Evolutionary conservation across 2,888 invertebrate species (phyloP), one percentile per base, ranked within the genome.

Genomic region (Tryphoninae sp.): DNA sequence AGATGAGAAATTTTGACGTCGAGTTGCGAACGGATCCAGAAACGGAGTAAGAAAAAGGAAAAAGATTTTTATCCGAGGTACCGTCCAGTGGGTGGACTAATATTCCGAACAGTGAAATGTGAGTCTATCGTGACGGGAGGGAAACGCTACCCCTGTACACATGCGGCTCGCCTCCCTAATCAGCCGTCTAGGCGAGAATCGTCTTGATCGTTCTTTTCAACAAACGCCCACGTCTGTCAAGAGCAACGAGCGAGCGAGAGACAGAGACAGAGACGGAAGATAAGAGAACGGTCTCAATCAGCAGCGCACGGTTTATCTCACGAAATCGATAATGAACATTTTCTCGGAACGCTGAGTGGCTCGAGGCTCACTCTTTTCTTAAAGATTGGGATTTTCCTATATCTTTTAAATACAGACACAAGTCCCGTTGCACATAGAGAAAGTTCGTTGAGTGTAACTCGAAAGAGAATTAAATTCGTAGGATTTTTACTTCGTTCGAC

Each of bases 311-410:
- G 83, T 77, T 85, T 82, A 85, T 85, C 83, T 71, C 71, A 67
- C 73, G 58, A 83, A 84, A 86, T 86, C 86, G 80, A 86, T 86
- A 86, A 86, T 82, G 82, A 75, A 78, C 77, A 78, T 72, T 76
- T 81, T 81, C 81, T 68, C 71, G 13, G 55, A 81, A 64, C 65
- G 13, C 45, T 23, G 22, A 65, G 42, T 64, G 65, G 58, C 78
- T 64, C 74, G 69, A 74, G 51, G 73, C 73, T 65, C 77, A 69
- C 67, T 62, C 81, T 59, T 65, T 71, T 62, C 78, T 69, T 22
- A 11, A 68, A 67, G 55, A 78, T 78, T 81, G 78, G 67, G 53
- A 33, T 33, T 72, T 75, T 58, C 59, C 65, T 78, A 61, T 53
- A 19, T 68, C 33, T 23, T 49, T 8, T 51, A 59, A 8, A 55